Evolutionary conservation across 2,113 vertebrate species (phyloP).

Genomic region (Glareola pratincola): DNA sequence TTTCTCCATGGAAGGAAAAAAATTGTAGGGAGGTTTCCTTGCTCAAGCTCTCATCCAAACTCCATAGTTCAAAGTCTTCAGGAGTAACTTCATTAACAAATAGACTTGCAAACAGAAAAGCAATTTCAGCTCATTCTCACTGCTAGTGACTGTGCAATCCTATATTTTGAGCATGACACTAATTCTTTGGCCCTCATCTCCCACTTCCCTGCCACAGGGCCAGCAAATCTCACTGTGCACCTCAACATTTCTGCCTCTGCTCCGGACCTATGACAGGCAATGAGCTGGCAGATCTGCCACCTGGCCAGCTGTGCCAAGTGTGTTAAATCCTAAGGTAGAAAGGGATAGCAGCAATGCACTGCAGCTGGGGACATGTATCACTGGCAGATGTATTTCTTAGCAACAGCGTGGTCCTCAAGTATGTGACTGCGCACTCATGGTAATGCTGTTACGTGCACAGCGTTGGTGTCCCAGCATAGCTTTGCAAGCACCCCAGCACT

Average conservation of each 20-base stretch:
- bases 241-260: not conserved
- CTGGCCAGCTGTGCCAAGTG: not conserved
- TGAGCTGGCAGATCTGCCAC: not conserved
- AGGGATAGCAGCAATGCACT: not conserved
- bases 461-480: accelerated
- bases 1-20: not conserved
- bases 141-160: not conserved
- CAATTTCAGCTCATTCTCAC: not conserved
- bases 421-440: not conserved
- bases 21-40: not conserved
- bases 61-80: not conserved
- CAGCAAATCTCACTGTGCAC: not conserved
- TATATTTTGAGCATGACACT: not conserved
- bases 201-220: not conserved
- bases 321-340: not conserved
- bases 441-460: not conserved
- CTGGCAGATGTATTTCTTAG: not conserved
- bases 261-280: not conserved
- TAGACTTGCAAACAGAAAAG: not conserved
- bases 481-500: not conserved
- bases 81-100: not conserved
- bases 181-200: not conserved
- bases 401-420: not conserved
- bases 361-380: not conserved
- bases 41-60: not conserved